Conservation (phyloP, 2,113 vertebrate genomes). For the Rhabdomys dilectus region DNA sequence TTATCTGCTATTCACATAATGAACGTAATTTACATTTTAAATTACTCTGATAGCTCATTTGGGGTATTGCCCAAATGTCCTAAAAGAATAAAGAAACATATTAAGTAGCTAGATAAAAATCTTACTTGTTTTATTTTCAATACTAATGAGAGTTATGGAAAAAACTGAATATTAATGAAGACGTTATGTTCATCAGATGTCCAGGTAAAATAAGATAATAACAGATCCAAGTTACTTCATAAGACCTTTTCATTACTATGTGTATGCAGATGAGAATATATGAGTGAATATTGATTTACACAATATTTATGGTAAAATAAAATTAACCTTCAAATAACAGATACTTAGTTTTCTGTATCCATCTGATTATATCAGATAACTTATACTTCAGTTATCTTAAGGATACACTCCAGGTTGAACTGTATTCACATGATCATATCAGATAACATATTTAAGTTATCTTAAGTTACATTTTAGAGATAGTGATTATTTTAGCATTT, state of each 20-base stretch:
- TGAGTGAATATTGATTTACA: background rate
- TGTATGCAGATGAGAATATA: background rate
- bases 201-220: background rate
- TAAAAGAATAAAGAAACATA: conserved; percentile 41
- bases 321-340: background rate
- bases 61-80: conserved; percentile 46
- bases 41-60: conserved; percentile 22
- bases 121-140: conserved; percentile 30
- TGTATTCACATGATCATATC: background rate
- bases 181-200: conserved; percentile 6
- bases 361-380: background rate
- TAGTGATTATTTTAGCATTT: background rate
- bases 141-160: background rate
- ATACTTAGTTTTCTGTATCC: background rate
- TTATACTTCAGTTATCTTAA: background rate
- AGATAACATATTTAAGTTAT: background rate
- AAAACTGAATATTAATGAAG: conserved; percentile 48
- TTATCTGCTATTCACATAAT: conserved; percentile 70
- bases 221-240: background rate
- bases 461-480: background rate
- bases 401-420: background rate
- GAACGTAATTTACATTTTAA: conserved; percentile 73
- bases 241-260: background rate
- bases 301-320: background rate
- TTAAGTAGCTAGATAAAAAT: background rate